Evolutionary conservation across 2,113 vertebrate species (phyloP).

Genomic region (Antigone vipio): DNA sequence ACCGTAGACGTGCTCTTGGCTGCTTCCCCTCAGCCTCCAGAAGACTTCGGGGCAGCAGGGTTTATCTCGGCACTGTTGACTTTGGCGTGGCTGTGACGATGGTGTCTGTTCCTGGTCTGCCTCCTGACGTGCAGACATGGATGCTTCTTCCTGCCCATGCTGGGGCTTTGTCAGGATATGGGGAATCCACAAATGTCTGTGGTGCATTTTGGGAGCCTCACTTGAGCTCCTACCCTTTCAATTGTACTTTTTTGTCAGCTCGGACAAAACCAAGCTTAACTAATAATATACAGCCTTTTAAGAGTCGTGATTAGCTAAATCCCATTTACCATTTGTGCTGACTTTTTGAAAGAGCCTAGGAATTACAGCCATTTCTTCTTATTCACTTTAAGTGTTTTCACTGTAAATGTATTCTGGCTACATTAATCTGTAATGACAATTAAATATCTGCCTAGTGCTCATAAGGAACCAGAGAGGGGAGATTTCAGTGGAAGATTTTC

Average conservation of each 20-base stretch:
- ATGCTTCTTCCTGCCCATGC: rapidly evolving
- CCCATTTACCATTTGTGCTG: background rate
- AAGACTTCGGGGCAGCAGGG: background rate
- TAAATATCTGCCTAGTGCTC: constrained; percentile 6
- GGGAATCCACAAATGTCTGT: background rate
- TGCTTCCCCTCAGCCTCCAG: background rate
- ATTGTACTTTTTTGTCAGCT: background rate
- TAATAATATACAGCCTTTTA: background rate
- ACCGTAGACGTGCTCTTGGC: rapidly evolving
- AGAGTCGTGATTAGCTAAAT: background rate
- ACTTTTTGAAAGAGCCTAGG: background rate
- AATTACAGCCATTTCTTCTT: background rate
- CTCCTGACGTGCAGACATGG: rapidly evolving
- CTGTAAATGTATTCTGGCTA: background rate
- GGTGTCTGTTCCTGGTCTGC: rapidly evolving
- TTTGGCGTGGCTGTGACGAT: rapidly evolving
- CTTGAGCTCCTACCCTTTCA: background rate
- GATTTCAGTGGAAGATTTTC: constrained; percentile 25
- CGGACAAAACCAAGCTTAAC: background rate
- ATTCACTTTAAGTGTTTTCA: background rate
- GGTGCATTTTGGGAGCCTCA: background rate
- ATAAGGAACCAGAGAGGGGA: background rate
- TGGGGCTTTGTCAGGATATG: background rate
- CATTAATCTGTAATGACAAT: constrained; percentile 6
- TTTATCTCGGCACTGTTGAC: background rate